Conservation (phyloP, 2,888 invertebrate genomes). For the Teleiodes luculella region DNA sequence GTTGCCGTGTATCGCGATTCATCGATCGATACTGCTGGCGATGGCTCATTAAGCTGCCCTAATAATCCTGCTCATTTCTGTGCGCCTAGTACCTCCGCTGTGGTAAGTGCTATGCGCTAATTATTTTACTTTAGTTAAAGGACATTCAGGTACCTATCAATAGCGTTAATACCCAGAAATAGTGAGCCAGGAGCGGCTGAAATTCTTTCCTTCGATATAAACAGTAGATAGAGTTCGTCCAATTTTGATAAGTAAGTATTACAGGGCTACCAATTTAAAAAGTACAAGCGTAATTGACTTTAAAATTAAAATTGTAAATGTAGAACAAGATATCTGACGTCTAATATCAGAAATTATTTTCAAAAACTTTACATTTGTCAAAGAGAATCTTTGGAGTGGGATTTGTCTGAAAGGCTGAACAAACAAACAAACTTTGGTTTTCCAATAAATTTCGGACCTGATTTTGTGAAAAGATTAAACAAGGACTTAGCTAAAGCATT, state of each 20-base stretch:
- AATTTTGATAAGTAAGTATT: too few relatives aligned
- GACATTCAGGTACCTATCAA: too few relatives aligned
- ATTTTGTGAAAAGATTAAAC: conserved; percentile 1
- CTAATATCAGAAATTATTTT: not conserved
- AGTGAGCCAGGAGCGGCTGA: too few relatives aligned
- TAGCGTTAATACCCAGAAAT: too few relatives aligned
- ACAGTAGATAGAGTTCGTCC: too few relatives aligned
- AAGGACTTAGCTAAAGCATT: not conserved
- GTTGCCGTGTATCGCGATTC: not conserved
- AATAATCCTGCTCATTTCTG: conserved; percentile 4
- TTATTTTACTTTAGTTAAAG: not conserved
- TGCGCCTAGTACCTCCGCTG: not conserved
- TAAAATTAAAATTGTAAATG: too few relatives aligned
- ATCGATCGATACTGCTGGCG: not conserved
- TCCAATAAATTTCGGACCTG: not conserved
- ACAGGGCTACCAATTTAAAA: too few relatives aligned
- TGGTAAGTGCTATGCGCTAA: not conserved
- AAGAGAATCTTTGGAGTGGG: not conserved
- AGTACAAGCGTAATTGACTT: too few relatives aligned
- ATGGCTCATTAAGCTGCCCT: conserved; percentile 3
- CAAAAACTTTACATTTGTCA: not conserved
- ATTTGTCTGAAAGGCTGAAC: not conserved
- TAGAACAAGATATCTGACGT: too few relatives aligned
- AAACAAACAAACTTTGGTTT: not conserved
- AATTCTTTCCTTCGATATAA: too few relatives aligned